Conservation (phyloP, 2,113 vertebrate species). For the Drymodes brunneopygia region DNA sequence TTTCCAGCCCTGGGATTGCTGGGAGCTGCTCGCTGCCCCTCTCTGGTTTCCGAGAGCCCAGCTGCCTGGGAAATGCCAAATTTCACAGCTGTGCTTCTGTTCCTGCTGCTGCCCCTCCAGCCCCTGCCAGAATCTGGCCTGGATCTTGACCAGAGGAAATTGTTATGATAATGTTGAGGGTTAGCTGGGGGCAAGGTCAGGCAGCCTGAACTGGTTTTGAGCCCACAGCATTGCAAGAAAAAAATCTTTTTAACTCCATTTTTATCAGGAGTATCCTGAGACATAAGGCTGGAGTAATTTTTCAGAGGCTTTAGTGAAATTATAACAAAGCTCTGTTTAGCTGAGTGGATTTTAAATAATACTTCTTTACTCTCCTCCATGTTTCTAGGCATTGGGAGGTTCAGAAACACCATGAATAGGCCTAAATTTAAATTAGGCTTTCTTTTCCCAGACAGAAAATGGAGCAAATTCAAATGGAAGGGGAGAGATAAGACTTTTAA, state of each 20-base stretch:
- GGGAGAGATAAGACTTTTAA: neutral
- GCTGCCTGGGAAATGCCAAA: neutral
- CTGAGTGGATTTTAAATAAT: neutral
- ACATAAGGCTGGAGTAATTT: neutral
- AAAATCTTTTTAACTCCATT: neutral
- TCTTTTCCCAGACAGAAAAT: neutral
- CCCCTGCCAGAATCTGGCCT: neutral
- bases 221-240: neutral
- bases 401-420: neutral
- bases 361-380: neutral
- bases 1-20: neutral
- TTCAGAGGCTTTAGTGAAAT: neutral
- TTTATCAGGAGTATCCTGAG: neutral
- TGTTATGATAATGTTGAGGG: neutral
- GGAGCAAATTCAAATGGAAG: neutral
- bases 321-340: neutral
- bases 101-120: neutral
- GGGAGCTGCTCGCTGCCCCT: neutral
- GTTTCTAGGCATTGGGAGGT: neutral
- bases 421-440: neutral
- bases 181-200: neutral
- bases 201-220: neutral
- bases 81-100: neutral
- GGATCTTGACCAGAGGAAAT: neutral
- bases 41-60: neutral